Percentiles rank a stretch among this genome's conserved stretches.
These are phyloP conservation scores for Dynastes tityus DNA, from an alignment of 2,888 invertebrate genomes.

Conservation along the genomic window DNA sequence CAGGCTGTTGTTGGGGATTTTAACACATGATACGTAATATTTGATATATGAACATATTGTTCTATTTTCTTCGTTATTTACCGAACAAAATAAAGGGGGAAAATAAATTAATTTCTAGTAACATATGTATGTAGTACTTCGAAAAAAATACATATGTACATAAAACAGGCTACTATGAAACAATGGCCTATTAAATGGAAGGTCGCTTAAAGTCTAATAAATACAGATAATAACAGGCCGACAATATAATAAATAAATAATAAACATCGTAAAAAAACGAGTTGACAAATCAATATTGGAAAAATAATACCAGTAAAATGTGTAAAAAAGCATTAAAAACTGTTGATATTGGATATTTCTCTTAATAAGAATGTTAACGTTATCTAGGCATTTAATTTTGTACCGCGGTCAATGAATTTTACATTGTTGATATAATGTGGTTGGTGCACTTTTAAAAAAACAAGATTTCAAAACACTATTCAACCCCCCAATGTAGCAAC, in stretches of 20 bases:
- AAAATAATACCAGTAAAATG: conserved; percentile 11
- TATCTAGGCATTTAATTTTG: conserved; percentile 18
- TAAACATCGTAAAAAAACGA: conserved; percentile 21
- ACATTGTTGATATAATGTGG: neutral
- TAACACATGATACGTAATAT: conserved; percentile 1
- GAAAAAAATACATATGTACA: neutral
- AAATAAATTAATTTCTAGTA: neutral
- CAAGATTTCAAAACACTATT: conserved; percentile 3
- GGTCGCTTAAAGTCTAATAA: conserved; percentile 16
- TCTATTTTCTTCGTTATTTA: neutral
- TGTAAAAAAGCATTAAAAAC: conserved; percentile 21
- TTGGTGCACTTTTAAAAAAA: conserved; percentile 2
- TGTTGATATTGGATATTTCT: conserved; percentile 5
- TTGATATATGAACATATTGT: neutral
- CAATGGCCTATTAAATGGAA: conserved; percentile 23
- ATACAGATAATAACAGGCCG: neutral
- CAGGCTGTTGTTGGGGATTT: neutral
- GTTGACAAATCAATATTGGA: conserved; percentile 26
- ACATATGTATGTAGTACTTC: neutral
- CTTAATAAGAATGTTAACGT: conserved; percentile 24
- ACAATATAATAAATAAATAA: conserved; percentile 29
- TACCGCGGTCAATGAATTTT: conserved; percentile 29
- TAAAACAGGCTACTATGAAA: neutral
- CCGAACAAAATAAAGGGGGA: neutral
- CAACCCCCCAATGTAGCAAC: neutral